These are phyloP conservation scores for Karalla daura DNA, from an alignment of 2,797 vertebrate genomes.

Conservation along the genomic window DNA sequence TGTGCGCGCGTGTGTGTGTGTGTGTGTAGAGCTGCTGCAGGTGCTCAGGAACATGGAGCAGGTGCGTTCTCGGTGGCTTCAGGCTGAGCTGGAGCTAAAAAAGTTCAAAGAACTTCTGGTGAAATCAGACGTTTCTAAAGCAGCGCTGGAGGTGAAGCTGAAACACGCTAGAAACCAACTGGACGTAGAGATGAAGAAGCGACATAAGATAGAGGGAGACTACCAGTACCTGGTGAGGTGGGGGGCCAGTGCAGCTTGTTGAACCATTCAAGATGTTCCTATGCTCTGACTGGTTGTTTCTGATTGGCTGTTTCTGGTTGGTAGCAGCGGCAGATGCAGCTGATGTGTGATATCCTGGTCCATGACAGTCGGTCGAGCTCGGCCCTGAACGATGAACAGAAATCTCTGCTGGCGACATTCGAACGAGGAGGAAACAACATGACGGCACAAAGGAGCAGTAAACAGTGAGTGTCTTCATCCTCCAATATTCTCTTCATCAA, in stretches of 20 bases:
- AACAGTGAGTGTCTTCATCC: slow-evolving; percentile 56
- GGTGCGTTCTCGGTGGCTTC: slow-evolving; percentile 60
- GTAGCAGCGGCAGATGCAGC: slow-evolving; percentile 85
- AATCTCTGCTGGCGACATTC: slow-evolving; percentile 76
- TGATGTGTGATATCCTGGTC: slow-evolving; percentile 83
- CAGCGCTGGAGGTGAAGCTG: slow-evolving; percentile 73
- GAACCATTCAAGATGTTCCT: no score
- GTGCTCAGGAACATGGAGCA: slow-evolving; percentile 79
- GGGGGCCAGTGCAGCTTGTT: no score
- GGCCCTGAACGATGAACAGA: slow-evolving; percentile 82
- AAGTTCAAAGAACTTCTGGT: slow-evolving; percentile 81
- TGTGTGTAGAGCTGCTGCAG: slow-evolving; percentile 70
- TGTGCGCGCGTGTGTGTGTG: neutral
- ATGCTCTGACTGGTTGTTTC: no score
- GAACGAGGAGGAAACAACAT: slow-evolving; percentile 65
- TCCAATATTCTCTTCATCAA: no score
- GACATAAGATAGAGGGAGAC: slow-evolving; percentile 83
- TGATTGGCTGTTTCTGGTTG: neutral
- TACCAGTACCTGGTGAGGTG: slow-evolving; percentile 71
- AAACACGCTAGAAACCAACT: slow-evolving; percentile 84
- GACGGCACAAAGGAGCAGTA: slow-evolving; percentile 63
- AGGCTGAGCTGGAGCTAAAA: slow-evolving; percentile 72
- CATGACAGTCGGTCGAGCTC: slow-evolving; percentile 77
- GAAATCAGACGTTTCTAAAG: slow-evolving; percentile 83
- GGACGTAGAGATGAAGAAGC: slow-evolving; percentile 90